Conservation (phyloP, 37 sponge, comb jelly and placozoan species). For the Amphimedon queenslandica region DNA sequence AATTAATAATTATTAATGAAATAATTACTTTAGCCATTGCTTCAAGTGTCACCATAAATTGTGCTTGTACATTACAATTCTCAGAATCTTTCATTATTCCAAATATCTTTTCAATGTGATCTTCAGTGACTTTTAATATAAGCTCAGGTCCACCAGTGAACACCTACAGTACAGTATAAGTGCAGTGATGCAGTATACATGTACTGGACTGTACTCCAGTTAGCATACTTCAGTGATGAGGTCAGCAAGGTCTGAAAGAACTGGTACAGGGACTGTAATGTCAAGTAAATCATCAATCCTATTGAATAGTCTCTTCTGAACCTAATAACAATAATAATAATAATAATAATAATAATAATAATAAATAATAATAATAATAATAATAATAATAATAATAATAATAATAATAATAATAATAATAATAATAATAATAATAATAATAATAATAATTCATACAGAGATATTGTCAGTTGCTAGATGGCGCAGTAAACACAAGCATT, state of each 20-base stretch:
- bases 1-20: background rate
- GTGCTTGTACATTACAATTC: conserved; percentile 10
- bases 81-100: background rate
- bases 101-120: background rate
- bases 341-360: no score
- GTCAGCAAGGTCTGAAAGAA: background rate
- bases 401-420: no score
- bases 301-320: background rate
- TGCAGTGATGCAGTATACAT: background rate
- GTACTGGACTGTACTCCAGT: background rate
- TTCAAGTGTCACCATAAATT: conserved; percentile 44
- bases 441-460: background rate
- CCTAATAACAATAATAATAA: no score
- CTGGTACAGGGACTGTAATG: background rate
- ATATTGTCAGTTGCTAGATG: background rate
- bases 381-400: no score
- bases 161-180: background rate
- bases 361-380: no score
- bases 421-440: no score
- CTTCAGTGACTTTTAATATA: background rate
- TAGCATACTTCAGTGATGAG: background rate
- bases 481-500: background rate
- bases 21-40: conserved; percentile 50
- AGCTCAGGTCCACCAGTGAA: conserved; percentile 6
- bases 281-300: background rate